A percentile compares a stretch with the other conserved stretches of the same genome.
These are phyloP conservation scores for Chrosomus eos DNA, from an alignment of 2,797 vertebrate species.

Conservation along the genomic window DNA sequence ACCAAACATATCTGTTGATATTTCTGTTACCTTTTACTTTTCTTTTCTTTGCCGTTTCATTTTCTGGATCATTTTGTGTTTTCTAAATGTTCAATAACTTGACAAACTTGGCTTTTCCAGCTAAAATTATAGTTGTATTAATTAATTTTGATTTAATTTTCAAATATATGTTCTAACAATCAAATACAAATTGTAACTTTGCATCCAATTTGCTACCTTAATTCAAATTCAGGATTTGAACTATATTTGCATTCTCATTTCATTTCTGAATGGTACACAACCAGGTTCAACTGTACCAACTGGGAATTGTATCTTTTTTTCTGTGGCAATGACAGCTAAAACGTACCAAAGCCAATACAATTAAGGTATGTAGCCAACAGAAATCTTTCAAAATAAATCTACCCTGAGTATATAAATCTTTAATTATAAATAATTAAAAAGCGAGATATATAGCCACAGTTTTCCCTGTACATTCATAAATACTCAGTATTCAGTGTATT, in stretches of 20 bases:
- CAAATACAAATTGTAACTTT: not conserved
- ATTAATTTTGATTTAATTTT: not conserved
- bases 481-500: not conserved
- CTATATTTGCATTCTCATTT: slow-evolving; percentile 8
- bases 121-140: not conserved
- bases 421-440: slow-evolving; percentile 33
- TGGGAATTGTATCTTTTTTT: not conserved
- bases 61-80: not conserved
- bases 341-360: not conserved
- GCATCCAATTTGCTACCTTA: not conserved
- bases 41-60: not conserved
- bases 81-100: not conserved
- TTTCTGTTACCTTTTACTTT: not conserved
- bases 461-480: slow-evolving; percentile 20
- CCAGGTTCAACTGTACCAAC: not conserved
- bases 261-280: not conserved
- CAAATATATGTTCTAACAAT: not conserved
- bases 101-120: not conserved
- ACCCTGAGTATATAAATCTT: too few relatives aligned
- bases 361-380: slow-evolving; percentile 2
- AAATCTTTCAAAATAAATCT: slow-evolving; percentile 4
- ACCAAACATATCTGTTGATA: not conserved
- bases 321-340: not conserved
- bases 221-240: not conserved
- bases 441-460: not conserved